Percentiles rank a stretch among this genome's conserved stretches.
Evolutionary conservation across 1,140 invertebrate species (phyloP).

Genomic region (Lineus longissimus): DNA sequence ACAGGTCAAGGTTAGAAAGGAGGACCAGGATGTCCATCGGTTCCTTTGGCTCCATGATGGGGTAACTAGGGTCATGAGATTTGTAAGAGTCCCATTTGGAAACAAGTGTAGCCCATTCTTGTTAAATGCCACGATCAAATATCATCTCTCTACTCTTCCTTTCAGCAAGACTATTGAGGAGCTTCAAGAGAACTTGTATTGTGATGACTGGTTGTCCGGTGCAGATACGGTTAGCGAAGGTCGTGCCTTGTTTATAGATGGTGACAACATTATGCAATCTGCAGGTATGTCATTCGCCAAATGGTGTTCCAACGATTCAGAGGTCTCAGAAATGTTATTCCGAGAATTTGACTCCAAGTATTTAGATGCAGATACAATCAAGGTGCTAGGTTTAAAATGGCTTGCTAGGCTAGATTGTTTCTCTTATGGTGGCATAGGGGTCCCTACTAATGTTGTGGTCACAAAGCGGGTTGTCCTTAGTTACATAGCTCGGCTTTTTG

Average conservation of each 20-base stretch:
- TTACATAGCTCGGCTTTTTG: background rate
- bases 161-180: slow-evolving; percentile 22
- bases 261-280: background rate
- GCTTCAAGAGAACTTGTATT: slow-evolving; percentile 49
- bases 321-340: background rate
- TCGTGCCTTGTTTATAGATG: slow-evolving; percentile 19
- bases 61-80: background rate
- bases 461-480: slow-evolving; percentile 7
- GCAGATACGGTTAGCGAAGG: slow-evolving; percentile 37
- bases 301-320: background rate
- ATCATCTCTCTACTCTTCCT: slow-evolving; percentile 34
- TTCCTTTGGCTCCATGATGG: background rate
- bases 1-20: too few species aligned
- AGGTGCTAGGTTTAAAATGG: slow-evolving; percentile 5
- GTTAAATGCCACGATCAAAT: slow-evolving; percentile 8
- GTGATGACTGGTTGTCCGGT: slow-evolving; percentile 54
- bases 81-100: slow-evolving; percentile 13
- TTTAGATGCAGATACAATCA: background rate
- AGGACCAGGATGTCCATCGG: too few species aligned
- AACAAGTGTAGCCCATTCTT: slow-evolving; percentile 7
- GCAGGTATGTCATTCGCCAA: background rate
- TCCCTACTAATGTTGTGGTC: background rate
- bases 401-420: background rate
- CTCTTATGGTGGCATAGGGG: background rate
- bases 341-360: background rate